A percentile compares a stretch with the other conserved stretches of the same genome.
Evolutionary conservation across 2,888 invertebrate species (phyloP).

Genomic region (Pasiphila rectangulata): DNA sequence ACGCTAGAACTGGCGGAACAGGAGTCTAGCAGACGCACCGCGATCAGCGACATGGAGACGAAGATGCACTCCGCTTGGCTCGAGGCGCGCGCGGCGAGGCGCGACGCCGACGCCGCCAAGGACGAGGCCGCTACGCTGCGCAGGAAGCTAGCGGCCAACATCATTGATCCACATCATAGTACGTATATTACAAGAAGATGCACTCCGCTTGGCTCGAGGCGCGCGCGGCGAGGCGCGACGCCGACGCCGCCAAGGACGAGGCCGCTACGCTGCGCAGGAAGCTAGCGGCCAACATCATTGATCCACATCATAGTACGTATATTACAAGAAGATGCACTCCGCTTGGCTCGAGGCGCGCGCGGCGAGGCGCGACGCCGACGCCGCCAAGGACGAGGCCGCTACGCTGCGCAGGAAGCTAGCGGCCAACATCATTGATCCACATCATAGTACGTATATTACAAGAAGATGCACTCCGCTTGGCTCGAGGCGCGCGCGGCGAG

Average conservation of each 20-base stretch:
- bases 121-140: conserved; percentile 65
- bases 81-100: conserved; percentile 88
- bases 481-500: conserved; percentile 80
- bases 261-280: conserved; percentile 62
- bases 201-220: neutral
- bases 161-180: conserved; percentile 57
- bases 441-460: conserved; percentile 41
- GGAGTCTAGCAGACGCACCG: conserved; percentile 84
- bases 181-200: conserved; percentile 19
- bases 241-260: conserved; percentile 84
- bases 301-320: conserved; percentile 53
- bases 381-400: conserved; percentile 75
- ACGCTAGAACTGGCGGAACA: conserved; percentile 93
- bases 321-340: neutral
- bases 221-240: conserved; percentile 86
- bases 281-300: conserved; percentile 55
- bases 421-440: conserved; percentile 54
- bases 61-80: conserved; percentile 94
- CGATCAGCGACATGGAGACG: conserved; percentile 89
- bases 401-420: conserved; percentile 61
- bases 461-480: neutral
- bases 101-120: conserved; percentile 88
- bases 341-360: conserved; percentile 52
- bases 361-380: conserved; percentile 90
- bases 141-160: conserved; percentile 57